Base-by-base conservation (phyloP, 2,888 invertebrate genomes). In the Philhelius pedissequus region DNA sequence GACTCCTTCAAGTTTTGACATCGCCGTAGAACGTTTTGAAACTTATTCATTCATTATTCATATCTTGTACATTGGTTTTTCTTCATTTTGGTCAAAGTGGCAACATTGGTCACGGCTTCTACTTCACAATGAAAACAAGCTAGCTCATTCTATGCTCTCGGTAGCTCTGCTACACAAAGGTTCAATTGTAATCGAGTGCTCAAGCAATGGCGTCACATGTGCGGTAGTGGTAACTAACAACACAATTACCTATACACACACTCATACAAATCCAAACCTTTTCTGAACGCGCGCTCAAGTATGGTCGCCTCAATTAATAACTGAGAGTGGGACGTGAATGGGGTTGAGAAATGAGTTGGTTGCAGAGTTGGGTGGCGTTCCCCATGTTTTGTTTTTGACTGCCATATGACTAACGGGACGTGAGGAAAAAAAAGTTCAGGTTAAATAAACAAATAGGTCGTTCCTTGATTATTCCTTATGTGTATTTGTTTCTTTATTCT, bases 391-490 rank as follows among this genome's bases (percentile, higher is more conserved):
- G 54, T 40, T 54, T 45, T 62, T 60, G 74, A 76, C 76, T 77
- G 48, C 66, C 68, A 22, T 71, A 18, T 66, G 82, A 25, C 68
- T 60, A 60, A 50, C 40, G 38, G 38, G 58, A 60, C n/a, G n/a
- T n/a, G n/a, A n/a, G n/a, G n/a, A 50, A 64, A 40, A 64, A 62
- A 60, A 83, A 58, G 40, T 74, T 74, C 73, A 78, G 78, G 62
- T 74, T 78, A 83, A 78, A 73, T 48, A 82, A 73, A 73, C 62
- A 82, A 71, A 78, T 62, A 62, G 78, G 60, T 73, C 68, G 68
- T 43, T 48, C 60, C 58, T 71, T 58, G 81, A 40, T 18, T 54
- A 62, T 38, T 70, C 22, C 48, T 74, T 56, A 15, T 25, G 9
- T 22, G 27, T 20, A 7, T 15, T 4, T 0, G 7, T 58, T 4